Conservation (phyloP, 2,888 invertebrate genomes). For the Amphipyra berbera region DNA sequence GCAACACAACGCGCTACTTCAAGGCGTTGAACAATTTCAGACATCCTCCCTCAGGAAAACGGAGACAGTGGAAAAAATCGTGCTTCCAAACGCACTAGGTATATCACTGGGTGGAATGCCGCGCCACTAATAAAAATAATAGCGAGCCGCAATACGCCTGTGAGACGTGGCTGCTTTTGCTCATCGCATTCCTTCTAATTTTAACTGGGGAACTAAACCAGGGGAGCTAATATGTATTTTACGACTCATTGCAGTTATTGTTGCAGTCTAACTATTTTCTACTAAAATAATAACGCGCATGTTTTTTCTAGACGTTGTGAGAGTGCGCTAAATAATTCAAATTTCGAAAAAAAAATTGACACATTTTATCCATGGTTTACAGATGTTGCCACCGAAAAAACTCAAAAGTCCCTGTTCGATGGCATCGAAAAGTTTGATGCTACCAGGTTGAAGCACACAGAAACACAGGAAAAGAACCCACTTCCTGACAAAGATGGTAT, state of each 20-base stretch:
- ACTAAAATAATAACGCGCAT: conserved; percentile 73
- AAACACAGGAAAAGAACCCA: conserved; percentile 97
- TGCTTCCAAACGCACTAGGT: conserved; percentile 96
- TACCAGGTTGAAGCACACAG: conserved; percentile 95
- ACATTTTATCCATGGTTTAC: conserved; percentile 71
- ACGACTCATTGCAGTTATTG: conserved; percentile 51
- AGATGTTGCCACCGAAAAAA: conserved; percentile 97
- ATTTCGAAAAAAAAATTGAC: conserved; percentile 23
- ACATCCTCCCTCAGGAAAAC: conserved; percentile 93
- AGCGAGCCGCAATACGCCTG: conserved; percentile 57
- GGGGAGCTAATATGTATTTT: conserved; percentile 49
- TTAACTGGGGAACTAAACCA: conserved; percentile 59
- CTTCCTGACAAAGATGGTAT: conserved; percentile 98
- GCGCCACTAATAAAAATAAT: conserved; percentile 60
- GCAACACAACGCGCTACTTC: conserved; percentile 93
- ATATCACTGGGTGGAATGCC: conserved; percentile 71
- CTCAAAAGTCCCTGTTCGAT: conserved; percentile 94
- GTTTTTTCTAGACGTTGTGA: conserved; percentile 62
- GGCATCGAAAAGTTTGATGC: conserved; percentile 96
- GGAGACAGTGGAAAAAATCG: conserved; percentile 94
- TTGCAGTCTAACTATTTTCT: conserved; percentile 45
- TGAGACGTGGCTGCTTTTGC: conserved; percentile 64
- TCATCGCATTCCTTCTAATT: conserved; percentile 59
- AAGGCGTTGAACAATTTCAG: conserved; percentile 94
- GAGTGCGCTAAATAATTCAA: conserved; percentile 46